Conservation (phyloP, 2,888 invertebrate species). For the Cheilosia scutellata region DNA sequence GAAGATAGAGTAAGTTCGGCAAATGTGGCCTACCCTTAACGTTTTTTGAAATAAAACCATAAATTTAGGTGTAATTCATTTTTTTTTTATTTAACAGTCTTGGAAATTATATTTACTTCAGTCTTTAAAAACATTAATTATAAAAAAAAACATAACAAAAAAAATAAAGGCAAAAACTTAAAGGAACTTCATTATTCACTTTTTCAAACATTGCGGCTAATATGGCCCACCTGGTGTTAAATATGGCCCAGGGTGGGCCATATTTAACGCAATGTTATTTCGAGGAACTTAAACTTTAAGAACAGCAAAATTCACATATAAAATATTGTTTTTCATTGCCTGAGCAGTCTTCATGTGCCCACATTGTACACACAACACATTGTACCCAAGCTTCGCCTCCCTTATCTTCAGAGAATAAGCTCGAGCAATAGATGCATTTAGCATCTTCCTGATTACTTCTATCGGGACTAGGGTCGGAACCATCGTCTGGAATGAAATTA, state of each 20-base stretch:
- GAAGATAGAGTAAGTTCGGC: neutral
- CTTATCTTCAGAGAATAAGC: slow-evolving; percentile 39
- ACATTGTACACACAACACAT: slow-evolving; percentile 28
- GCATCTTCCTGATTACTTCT: no score
- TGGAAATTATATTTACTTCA: neutral
- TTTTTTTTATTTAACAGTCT: neutral
- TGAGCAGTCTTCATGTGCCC: slow-evolving; percentile 14
- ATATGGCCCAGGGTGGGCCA: slow-evolving; percentile 15
- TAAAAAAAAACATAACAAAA: neutral
- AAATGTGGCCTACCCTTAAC: neutral
- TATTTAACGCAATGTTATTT: slow-evolving; percentile 7
- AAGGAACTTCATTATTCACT: neutral
- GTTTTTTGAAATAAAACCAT: slow-evolving; percentile 8
- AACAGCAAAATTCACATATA: slow-evolving; percentile 5
- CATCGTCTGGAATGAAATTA: slow-evolving; percentile 23
- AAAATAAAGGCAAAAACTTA: neutral
- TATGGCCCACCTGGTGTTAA: slow-evolving; percentile 5
- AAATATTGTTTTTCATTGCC: slow-evolving; percentile 23
- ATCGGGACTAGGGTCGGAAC: slow-evolving; percentile 20
- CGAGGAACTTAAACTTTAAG: neutral
- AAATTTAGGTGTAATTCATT: neutral
- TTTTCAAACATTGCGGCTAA: neutral
- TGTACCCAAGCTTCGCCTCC: slow-evolving; percentile 24
- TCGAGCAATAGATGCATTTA: slow-evolving; percentile 38
- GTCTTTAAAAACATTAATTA: neutral